These are phyloP conservation scores for Alligator mississippiensis DNA, from an alignment of 2,113 vertebrate species.

Conservation along the genomic window DNA sequence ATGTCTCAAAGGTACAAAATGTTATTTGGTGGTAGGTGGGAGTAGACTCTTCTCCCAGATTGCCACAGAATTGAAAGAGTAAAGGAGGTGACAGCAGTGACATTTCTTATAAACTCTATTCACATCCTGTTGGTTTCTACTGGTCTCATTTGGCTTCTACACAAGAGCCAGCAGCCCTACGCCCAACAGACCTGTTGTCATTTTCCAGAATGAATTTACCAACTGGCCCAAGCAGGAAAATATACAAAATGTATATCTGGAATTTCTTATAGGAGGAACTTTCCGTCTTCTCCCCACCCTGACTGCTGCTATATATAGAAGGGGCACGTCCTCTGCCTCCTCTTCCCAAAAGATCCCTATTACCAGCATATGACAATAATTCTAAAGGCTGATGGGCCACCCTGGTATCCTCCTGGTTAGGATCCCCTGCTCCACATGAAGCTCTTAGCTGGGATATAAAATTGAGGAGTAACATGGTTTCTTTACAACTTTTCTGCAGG, in stretches of 20 bases:
- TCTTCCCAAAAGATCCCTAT: too few species aligned
- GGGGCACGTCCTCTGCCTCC: too few species aligned
- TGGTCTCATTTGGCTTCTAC: background rate
- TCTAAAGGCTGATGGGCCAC: background rate
- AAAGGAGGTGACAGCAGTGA: accelerated
- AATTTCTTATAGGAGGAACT: background rate
- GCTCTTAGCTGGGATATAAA: background rate
- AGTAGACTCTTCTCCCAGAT: background rate
- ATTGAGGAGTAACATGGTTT: background rate
- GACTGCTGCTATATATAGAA: too few species aligned
- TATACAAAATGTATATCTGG: background rate
- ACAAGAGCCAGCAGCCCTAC: background rate
- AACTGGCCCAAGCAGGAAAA: background rate
- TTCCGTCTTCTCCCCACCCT: background rate
- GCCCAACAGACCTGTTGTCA: background rate
- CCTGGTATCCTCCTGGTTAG: background rate
- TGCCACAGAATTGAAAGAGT: background rate
- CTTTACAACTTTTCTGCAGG: background rate
- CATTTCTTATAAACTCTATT: accelerated
- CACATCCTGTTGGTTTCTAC: background rate
- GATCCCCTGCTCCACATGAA: too few species aligned
- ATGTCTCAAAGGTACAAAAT: accelerated
- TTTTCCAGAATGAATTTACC: background rate
- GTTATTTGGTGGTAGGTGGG: accelerated
- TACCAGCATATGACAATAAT: background rate